Base-by-base conservation (phyloP, 2,113 vertebrate species). In the Nothobranchius kuhntae region DNA sequence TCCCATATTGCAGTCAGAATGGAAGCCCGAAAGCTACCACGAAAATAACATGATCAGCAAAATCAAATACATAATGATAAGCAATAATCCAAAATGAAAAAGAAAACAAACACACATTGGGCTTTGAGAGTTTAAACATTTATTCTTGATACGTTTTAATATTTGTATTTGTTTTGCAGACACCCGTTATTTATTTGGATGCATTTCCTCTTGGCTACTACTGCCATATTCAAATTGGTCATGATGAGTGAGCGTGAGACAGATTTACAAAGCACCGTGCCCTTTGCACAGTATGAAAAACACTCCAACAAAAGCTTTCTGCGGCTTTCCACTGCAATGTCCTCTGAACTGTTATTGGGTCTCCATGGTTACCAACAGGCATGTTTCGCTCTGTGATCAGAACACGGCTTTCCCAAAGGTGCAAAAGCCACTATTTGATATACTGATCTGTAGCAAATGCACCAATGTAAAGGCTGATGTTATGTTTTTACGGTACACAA, bases 301-400 rank as follows among this genome's bases (percentile, higher is more conserved):
- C 54, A 59, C 26, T 53, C 60, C 47, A 53, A 76, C 53, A 52
- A 71, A 77, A 64, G 71, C 48, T 77, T 63, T 82, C 30, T 52
- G 50, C 53, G 61, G 71, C 48, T 77, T 63, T 82, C 30, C 48
- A 53, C 53, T 73, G 13, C 50, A 64, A 21, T 7, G 9, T 40
- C 40, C 51, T 54, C 6, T 54, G 73, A 69, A 71, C 82, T 78
- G 62, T 71, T 77, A 63, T 65, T 9, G 26, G 51, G 53, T 89
- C 62, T 77, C 84, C 76, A 86, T 88, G 83, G 86, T 75, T 77
- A 86, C 79, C 7, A 30, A 66, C 30, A 80, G 72, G n/a, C 73
- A 73, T 63, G 54, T n/a, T 61, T 69, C 54, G 53, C 9, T 48
- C 44, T 47, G 50, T 0, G 5, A 57, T 77, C 26, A 48, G 24